phyloP scores from a whole-genome alignment of 2,797 vertebrate genomes.

The Gallirallus australis region DNA sequence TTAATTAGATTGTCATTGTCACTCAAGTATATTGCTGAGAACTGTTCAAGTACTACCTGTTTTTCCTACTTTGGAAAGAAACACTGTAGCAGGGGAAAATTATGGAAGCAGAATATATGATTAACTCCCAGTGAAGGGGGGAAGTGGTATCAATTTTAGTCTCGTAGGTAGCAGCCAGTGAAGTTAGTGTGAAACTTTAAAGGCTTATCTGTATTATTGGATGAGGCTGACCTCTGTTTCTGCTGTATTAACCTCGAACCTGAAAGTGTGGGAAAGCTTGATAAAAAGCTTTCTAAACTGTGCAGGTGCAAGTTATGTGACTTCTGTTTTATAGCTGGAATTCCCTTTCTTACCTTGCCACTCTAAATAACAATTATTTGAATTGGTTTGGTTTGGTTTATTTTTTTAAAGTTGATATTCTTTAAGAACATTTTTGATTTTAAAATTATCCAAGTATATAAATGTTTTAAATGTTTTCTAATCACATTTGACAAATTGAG shows the following conservation, averaged over 20 bases:
- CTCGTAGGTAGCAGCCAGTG: not conserved
- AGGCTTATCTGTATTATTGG: not conserved
- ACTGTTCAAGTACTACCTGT: fast-evolving
- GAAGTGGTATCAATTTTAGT: not conserved
- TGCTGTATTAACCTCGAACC: not conserved
- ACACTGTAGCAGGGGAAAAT: not conserved
- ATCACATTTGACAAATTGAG: not conserved
- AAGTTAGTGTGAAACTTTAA: not conserved
- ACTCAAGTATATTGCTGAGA: not conserved
- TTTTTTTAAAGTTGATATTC: not conserved
- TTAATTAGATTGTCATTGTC: not conserved
- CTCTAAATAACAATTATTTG: not conserved
- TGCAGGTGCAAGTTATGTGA: fast-evolving
- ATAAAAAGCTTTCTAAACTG: not conserved
- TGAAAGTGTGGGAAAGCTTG: not conserved
- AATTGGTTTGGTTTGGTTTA: not conserved
- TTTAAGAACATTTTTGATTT: not conserved
- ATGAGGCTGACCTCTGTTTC: not conserved
- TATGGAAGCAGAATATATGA: not conserved
- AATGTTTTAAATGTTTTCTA: not conserved
- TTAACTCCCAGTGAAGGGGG: not conserved
- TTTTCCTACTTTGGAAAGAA: not conserved
- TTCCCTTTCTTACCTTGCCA: not conserved
- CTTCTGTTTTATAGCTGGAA: not conserved
- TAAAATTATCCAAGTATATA: not conserved